phyloP scores from a whole-genome alignment of 1,140 invertebrate species.

The Cephus cinctus region DNA sequence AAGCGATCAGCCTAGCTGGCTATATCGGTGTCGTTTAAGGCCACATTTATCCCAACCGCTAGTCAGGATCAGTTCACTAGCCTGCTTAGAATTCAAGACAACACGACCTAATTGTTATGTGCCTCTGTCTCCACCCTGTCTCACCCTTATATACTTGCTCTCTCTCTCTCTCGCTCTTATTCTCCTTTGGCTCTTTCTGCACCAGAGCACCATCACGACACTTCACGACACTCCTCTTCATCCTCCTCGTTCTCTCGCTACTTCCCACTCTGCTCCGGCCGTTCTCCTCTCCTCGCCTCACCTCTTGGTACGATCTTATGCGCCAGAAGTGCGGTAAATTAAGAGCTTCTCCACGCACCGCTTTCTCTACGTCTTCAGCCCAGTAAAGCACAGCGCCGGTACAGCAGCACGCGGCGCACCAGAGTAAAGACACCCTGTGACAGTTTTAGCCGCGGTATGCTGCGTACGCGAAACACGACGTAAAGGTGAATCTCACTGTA shows the following conservation, averaged over 20 bases:
- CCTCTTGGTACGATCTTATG: slow-evolving; percentile 28
- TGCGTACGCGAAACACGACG: slow-evolving; percentile 27
- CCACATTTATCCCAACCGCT: slow-evolving; percentile 48
- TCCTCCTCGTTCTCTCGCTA: not conserved
- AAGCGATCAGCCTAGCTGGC: slow-evolving; percentile 47
- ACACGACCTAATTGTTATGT: slow-evolving; percentile 56
- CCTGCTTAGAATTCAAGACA: slow-evolving; percentile 56
- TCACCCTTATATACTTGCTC: not conserved
- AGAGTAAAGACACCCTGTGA: slow-evolving; percentile 26
- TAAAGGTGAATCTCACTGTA: too few species aligned
- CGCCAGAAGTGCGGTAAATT: slow-evolving; percentile 47
- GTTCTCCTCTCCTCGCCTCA: slow-evolving; percentile 10
- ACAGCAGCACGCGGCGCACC: too few species aligned
- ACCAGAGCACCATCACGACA: not conserved
- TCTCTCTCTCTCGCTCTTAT: not conserved
- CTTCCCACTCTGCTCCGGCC: slow-evolving; percentile 6
- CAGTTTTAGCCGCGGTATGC: slow-evolving; percentile 44
- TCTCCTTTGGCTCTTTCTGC: not conserved
- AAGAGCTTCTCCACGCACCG: slow-evolving; percentile 50
- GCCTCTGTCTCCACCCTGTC: slow-evolving; percentile 32
- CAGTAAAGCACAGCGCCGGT: too few species aligned
- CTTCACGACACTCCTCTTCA: not conserved
- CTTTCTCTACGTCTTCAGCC: too few species aligned
- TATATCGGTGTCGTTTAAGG: slow-evolving; percentile 56
- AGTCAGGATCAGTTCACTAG: slow-evolving; percentile 52